Evolutionary conservation across 1,140 invertebrate genomes (phyloP), one percentile per base, ranked within the genome.

Genomic region (Meloidogyne hapla): DNA sequence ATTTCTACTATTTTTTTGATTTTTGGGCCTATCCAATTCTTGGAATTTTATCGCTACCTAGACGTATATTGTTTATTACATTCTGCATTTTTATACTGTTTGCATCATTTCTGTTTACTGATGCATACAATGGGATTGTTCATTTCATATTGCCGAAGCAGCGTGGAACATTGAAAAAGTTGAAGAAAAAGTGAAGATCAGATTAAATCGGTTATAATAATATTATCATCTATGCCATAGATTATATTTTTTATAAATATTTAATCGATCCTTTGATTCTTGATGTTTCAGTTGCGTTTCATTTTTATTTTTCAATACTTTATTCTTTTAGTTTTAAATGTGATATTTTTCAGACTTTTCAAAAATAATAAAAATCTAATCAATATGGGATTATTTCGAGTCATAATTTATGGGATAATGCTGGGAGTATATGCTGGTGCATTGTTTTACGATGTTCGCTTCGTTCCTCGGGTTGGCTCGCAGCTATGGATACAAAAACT

Each of bases 401-500:
- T 81, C 25, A 38, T 83, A 38, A 83, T 83, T 42, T 83, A 82
- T 61, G 81, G 81, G 26, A 79, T 83, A n/a, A 83, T 84, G 40
- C 67, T 74, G 21, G 74, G 23, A 10, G 75, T 85, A 13, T 85
- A 86, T 79, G 69, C 73, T 13, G 74, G 74, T 21, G 69, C 84
- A 12, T 72, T 85, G 18, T 64, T 66, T 63, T 85, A 85, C 66
- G 84, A 85, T 68, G 62, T 85, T 68, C 80, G 89, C 25, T 88
- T 88, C 33, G 85, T 84, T 56, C 87, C 87, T 69, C 83, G 88
- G 6, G 70, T 90, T 5, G 82, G 85, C 62, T 81, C 83, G 38
- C 80, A 87, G 13, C 89, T 88, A 83, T 90, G 83, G 89, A 88
- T 83, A 87, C 88, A 78, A 21, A 85, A 86, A 48, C 76, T 85